Evolutionary conservation across 2,113 vertebrate genomes (phyloP), one percentile per base, ranked within the genome.

Genomic region (Odocoileus hemionus): DNA sequence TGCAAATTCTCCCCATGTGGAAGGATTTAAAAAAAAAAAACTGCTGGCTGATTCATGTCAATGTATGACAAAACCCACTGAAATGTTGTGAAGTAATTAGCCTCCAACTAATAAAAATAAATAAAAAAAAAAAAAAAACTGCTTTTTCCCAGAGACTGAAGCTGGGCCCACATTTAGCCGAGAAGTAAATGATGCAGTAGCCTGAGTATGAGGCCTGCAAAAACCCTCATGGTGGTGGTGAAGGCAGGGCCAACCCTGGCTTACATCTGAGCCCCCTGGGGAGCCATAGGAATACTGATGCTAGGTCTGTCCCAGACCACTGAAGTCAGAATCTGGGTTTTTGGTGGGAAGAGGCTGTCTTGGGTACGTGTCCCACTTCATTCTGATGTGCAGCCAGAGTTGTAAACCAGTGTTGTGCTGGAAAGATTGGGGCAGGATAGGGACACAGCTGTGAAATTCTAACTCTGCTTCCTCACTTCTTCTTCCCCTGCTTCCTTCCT

Each of bases 1-100:
- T 52, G 8, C 15, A 28, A 55, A 61, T 74, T 89, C 39, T 89
- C 33, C 60, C 87, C 10, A 4, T 52, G 14, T 55, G 57, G 80
- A 94, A 21, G 60, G 36, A 14, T 43, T 14, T 76, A 43, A 14
- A 4, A 7, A 98, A 96, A 98, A 98, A 86, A 93, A 96, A 98
- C 89, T 93, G 87, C 21, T 97, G 39, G 39, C 39, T 39, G 39
- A 39, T 39, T 39, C 39, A 39, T 39, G 39, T 39, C 39, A 39
- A 39, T 39, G 39, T 39, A 39, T 39, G 39, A 39, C 39, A 39
- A 39, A 39, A 39, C 39, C 39, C 39, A 39, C 39, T 39, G 39
- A 39, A 39, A 39, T 39, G 39, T 39, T 39, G 39, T 39, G 39
- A 39, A 39, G 39, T 39, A 39, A 39, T 39, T 39, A 39, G 39